Percentiles rank a stretch among this genome's conserved stretches.
These are phyloP conservation scores for Cerastis leucographa DNA, from an alignment of 2,888 invertebrate genomes.

Conservation along the genomic window DNA sequence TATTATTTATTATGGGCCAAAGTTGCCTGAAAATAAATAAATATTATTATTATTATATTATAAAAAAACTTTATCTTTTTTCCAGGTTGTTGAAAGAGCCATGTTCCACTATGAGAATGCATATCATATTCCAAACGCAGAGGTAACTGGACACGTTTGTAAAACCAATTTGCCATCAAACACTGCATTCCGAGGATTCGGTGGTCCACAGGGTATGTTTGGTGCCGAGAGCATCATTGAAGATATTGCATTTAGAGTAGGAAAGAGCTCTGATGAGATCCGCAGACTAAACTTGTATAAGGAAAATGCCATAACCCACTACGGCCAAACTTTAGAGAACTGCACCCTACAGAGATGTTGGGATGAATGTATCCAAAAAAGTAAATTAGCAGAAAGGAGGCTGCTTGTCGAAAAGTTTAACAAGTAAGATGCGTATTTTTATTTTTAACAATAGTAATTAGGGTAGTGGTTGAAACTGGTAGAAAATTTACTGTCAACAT, in stretches of 20 bases:
- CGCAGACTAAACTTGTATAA: constrained; percentile 94
- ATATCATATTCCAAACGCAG: constrained; percentile 94
- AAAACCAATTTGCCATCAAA: constrained; percentile 97
- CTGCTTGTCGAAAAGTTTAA: constrained; percentile 93
- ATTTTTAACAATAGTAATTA: not conserved
- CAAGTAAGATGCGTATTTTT: constrained; percentile 86
- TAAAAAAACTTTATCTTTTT: constrained; percentile 17
- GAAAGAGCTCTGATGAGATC: constrained; percentile 92
- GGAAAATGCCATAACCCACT: constrained; percentile 95
- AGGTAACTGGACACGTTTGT: constrained; percentile 94
- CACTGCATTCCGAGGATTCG: constrained; percentile 98
- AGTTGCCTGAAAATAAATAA: no score
- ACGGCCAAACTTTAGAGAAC: constrained; percentile 93
- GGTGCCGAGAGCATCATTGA: constrained; percentile 94
- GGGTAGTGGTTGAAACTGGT: not conserved
- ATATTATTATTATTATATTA: no score
- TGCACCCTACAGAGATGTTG: constrained; percentile 95
- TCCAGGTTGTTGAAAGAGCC: constrained; percentile 95
- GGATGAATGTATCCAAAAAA: constrained; percentile 93
- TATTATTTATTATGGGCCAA: no score
- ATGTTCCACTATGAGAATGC: constrained; percentile 96
- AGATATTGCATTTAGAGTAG: constrained; percentile 93
- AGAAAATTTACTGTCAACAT: not conserved
- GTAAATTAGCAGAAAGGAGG: constrained; percentile 91
- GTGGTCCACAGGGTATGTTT: constrained; percentile 97